These are phyloP conservation scores for Eupeodes latifasciatus DNA, from an alignment of 2,888 invertebrate genomes.

Conservation along the genomic window DNA sequence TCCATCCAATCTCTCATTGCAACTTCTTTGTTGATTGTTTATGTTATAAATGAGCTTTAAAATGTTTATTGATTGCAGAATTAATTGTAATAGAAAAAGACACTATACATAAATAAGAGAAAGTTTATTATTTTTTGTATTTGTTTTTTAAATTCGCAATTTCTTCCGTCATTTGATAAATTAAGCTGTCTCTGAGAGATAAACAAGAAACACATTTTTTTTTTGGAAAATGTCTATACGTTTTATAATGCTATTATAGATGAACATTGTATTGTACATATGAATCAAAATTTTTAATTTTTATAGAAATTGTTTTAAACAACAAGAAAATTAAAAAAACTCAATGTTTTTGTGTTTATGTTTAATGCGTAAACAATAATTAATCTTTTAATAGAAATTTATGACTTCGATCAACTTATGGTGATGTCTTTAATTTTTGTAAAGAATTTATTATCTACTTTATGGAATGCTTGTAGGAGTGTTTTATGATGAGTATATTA, in stretches of 20 bases:
- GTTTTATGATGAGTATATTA: slow-evolving; percentile 12
- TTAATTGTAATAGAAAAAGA: slow-evolving; percentile 29
- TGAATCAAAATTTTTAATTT: neutral
- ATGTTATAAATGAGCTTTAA: slow-evolving; percentile 52
- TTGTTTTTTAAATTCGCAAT: neutral
- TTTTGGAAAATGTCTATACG: slow-evolving; percentile 8
- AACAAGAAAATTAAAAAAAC: neutral
- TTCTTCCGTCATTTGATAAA: slow-evolving; percentile 43
- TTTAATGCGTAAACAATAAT: slow-evolving; percentile 13
- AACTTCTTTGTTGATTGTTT: neutral
- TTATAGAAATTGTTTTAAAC: slow-evolving; percentile 20
- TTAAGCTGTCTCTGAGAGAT: neutral
- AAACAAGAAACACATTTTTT: slow-evolving; percentile 11
- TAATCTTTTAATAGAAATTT: slow-evolving; percentile 58
- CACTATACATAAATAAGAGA: slow-evolving; percentile 30
- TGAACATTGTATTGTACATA: neutral
- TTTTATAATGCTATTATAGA: neutral
- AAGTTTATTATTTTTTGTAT: slow-evolving; percentile 30
- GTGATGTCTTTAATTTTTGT: slow-evolving; percentile 26
- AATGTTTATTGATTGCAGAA: slow-evolving; percentile 47
- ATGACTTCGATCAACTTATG: slow-evolving; percentile 54
- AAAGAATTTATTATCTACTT: slow-evolving; percentile 5
- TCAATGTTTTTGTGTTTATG: slow-evolving; percentile 18
- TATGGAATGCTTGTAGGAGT: slow-evolving; percentile 47
- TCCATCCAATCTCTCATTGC: neutral